Base-by-base conservation (phyloP, 2,113 vertebrate species). In the Alligator sinensis region DNA sequence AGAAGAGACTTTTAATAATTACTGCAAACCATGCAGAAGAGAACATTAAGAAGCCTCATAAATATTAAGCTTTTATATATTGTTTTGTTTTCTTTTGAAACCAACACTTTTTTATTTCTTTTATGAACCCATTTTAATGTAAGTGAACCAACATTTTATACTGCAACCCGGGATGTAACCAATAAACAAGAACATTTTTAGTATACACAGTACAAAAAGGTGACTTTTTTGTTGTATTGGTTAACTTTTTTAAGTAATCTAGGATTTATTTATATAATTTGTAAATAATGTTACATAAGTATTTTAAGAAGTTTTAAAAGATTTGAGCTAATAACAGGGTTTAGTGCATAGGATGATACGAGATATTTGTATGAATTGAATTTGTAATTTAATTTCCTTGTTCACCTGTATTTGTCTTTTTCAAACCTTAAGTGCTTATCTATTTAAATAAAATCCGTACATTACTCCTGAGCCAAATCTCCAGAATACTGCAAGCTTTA, bases 261-360 rank as follows among this genome's bases (percentile, higher is more conserved):
- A 88, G n/a, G 77, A 91, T 95, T 97, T 98, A 97, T 98, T 98
- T 98, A 98, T 97, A 97, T 96, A 91, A 96, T 97, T 97, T 98
- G 97, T 98, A 98, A 97, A 98, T 98, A 98, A 91, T 97, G 95
- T 97, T 97, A 95, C 90, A 92, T 97, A 96, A 92, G 82, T 95
- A 97, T 96, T 94, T 96, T 95, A 95, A 97, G 88, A 96, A 70
- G 83, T 97, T 95, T 97, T 95, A 83, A 96, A 89, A 81, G 64
- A 77, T 88, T 77, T 96, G 86, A 86, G 87, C 96, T 97, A 87
- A 94, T 95, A 95, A 96, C 94, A 94, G 82, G 83, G 89, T 81
- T 93, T 95, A 94, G 91, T 76, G 62, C 78, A 84, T 91, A 90
- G 81, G 57, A 21, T 91, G 57, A 21, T 91, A 80, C 89, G 83